These are phyloP conservation scores for Perognathus longimembris DNA, from an alignment of 2,113 vertebrate species.

Conservation along the genomic window DNA sequence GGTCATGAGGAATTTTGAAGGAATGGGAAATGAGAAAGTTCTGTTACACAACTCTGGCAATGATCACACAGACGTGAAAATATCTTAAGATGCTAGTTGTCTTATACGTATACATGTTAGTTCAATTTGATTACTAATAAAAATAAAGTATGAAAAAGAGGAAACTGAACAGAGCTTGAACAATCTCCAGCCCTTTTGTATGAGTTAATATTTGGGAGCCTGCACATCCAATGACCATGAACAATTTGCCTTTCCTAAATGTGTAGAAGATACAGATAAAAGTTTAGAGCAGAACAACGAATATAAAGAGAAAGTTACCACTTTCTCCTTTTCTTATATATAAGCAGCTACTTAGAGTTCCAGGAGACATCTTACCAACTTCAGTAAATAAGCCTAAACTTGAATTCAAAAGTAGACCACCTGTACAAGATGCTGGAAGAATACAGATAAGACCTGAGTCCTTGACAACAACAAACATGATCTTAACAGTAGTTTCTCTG, in stretches of 20 bases:
- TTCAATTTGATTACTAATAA: neutral
- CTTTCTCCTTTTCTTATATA: neutral
- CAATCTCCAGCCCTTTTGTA: neutral
- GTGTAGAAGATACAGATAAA: neutral
- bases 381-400: neutral
- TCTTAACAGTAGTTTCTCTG: neutral
- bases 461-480: neutral
- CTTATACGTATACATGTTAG: neutral
- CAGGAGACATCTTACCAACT: neutral
- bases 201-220: neutral
- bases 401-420: neutral
- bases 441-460: neutral
- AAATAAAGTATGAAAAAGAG: neutral
- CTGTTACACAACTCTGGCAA: neutral
- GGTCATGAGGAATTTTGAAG: neutral
- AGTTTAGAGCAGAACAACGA: neutral
- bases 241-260: neutral
- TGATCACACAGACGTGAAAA: neutral
- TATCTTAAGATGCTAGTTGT: neutral
- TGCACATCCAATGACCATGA: neutral
- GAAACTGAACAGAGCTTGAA: neutral
- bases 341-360: neutral
- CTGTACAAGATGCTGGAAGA: neutral
- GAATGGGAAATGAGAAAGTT: neutral
- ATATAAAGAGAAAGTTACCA: neutral